A percentile compares a stretch with the other conserved stretches of the same genome.
These are phyloP conservation scores for Sesamia inferens DNA, from an alignment of 2,888 invertebrate genomes.

Conservation along the genomic window DNA sequence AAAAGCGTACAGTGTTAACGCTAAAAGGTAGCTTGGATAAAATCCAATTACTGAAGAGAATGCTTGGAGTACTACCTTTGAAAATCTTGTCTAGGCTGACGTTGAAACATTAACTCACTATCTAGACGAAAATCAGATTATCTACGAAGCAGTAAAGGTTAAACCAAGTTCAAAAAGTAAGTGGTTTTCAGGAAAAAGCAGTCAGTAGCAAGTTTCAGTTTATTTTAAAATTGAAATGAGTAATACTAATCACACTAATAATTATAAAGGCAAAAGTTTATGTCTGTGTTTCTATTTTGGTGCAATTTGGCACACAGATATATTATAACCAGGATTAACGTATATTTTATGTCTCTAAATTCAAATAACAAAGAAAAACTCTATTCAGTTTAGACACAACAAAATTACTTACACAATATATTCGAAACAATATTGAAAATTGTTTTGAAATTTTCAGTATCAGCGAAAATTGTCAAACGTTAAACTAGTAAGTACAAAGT, in stretches of 20 bases:
- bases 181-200: background rate
- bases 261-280: too few species aligned
- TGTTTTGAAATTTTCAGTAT: background rate
- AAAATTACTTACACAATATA: background rate
- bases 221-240: background rate
- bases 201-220: background rate
- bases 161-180: slow-evolving; percentile 7
- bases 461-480: background rate
- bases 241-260: too few species aligned
- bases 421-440: background rate
- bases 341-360: too few species aligned
- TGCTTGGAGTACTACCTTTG: slow-evolving; percentile 28
- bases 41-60: slow-evolving; percentile 57
- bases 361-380: too few species aligned
- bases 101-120: slow-evolving; percentile 44
- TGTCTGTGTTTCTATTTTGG: too few species aligned
- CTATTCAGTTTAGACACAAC: background rate
- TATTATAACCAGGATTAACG: too few species aligned
- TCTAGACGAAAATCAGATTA: slow-evolving; percentile 54
- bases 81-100: slow-evolving; percentile 24
- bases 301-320: too few species aligned
- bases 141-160: slow-evolving; percentile 9
- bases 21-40: slow-evolving; percentile 32
- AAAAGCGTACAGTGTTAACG: slow-evolving; percentile 31
- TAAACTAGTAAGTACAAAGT: background rate